A percentile compares a stretch with the other conserved stretches of the same genome.
These are phyloP conservation scores for Pinna nobilis DNA, from an alignment of 1,140 invertebrate species.

Conservation along the genomic window DNA sequence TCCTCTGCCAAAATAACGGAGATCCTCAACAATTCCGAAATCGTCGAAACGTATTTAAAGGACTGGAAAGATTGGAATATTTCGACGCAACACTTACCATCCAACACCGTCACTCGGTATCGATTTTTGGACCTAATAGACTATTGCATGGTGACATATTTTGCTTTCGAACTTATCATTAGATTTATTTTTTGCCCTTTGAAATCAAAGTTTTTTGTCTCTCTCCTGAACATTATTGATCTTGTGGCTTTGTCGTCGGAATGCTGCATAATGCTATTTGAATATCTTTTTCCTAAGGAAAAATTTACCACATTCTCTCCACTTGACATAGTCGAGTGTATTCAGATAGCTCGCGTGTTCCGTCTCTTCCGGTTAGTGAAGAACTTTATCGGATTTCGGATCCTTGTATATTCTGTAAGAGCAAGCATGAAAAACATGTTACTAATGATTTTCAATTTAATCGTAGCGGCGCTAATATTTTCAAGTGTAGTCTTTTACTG, in stretches of 20 bases:
- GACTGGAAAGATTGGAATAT: not conserved
- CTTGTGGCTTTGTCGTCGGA: conserved; percentile 86
- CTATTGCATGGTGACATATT: conserved; percentile 73
- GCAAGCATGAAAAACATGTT: conserved; percentile 54
- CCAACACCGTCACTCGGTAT: conserved; percentile 21
- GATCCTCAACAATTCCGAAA: not conserved
- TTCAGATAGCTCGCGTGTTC: conserved; percentile 98
- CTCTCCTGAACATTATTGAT: conserved; percentile 99
- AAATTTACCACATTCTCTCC: conserved; percentile 29
- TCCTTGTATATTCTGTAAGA: conserved; percentile 89
- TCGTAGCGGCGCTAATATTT: conserved; percentile 56
- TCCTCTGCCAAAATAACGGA: not conserved
- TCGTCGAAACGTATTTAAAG: not conserved
- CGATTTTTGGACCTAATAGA: conserved; percentile 45
- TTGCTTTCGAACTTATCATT: conserved; percentile 67
- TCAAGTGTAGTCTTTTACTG: conserved; percentile 80
- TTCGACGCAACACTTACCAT: not conserved
- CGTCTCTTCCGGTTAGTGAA: conserved; percentile 97
- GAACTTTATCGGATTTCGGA: conserved; percentile 78
- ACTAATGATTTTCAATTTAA: conserved; percentile 53
- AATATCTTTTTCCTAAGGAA: conserved; percentile 41
- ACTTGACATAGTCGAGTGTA: conserved; percentile 79
- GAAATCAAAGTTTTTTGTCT: conserved; percentile 69
- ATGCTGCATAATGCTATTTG: conserved; percentile 29
- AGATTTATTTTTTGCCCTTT: conserved; percentile 68